Percentiles rank a stretch among this genome's conserved stretches.
Conservation (phyloP, 2,113 vertebrate species). For the Reinhardtius hippoglossoides region DNA sequence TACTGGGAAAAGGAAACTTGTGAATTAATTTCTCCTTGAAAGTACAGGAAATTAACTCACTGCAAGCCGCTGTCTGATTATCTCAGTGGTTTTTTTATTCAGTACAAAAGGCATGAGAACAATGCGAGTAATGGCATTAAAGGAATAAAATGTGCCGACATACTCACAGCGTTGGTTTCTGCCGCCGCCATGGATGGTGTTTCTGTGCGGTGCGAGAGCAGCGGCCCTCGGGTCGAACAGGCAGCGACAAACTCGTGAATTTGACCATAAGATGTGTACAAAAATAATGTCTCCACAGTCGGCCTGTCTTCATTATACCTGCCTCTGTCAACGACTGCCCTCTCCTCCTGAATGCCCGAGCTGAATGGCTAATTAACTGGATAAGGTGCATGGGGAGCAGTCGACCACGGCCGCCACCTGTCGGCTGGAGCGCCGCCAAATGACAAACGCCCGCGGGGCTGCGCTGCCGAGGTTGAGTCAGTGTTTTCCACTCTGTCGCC, state of each 20-base stretch:
- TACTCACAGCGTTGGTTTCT: no score
- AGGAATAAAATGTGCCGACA: neutral
- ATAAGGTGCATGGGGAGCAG: constrained; percentile 61
- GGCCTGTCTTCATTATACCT: constrained; percentile 52
- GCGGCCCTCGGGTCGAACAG: neutral
- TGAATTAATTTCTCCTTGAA: constrained; percentile 27
- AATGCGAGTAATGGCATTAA: neutral
- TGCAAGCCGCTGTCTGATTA: neutral
- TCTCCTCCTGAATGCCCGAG: constrained; percentile 40
- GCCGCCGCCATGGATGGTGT: neutral
- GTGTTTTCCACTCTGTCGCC: constrained; percentile 76
- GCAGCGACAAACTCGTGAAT: constrained; percentile 1
- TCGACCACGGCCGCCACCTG: constrained; percentile 69
- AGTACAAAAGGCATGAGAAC: neutral
- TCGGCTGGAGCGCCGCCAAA: constrained; percentile 75
- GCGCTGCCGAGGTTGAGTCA: constrained; percentile 65
- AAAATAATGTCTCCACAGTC: constrained; percentile 41
- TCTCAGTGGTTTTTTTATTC: neutral
- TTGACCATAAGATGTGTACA: constrained; percentile 25
- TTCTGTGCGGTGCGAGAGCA: constrained; percentile 1
- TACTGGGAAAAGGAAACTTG: neutral
- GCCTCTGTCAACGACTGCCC: constrained; percentile 49
- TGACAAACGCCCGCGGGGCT: constrained; percentile 68
- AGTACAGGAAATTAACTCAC: neutral
- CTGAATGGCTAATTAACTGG: constrained; percentile 75